These are phyloP conservation scores for Drosophila sordidula DNA, from an alignment of 2,888 invertebrate species.

Conservation along the genomic window DNA sequence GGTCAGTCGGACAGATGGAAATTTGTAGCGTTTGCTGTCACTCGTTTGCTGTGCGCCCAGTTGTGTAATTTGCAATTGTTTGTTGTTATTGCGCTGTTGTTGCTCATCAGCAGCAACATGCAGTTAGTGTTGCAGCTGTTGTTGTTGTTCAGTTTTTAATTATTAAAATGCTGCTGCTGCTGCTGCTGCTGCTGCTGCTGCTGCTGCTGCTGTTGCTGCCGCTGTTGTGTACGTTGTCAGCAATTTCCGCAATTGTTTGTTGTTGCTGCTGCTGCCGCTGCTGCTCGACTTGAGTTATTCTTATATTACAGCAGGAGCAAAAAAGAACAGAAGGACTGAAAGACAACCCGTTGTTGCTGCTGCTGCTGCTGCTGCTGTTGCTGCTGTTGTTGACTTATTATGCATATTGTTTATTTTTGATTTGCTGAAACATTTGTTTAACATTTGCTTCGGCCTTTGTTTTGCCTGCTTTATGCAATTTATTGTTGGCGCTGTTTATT, in stretches of 20 bases:
- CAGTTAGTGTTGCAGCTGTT: slow-evolving; percentile 2
- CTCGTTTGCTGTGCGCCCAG: slow-evolving; percentile 71
- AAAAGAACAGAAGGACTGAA: slow-evolving; percentile 5
- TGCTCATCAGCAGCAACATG: slow-evolving; percentile 35
- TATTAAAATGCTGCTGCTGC: slow-evolving; percentile 46
- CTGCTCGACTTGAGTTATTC: slow-evolving; percentile 37
- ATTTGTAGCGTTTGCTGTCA: slow-evolving; percentile 18
- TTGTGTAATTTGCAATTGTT: slow-evolving; percentile 77
- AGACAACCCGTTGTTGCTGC: slow-evolving; percentile 19
- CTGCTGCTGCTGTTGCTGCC: slow-evolving; percentile 31
- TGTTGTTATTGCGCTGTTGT: slow-evolving; percentile 63
- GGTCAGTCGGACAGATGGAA: slow-evolving; percentile 17
- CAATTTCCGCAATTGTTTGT: slow-evolving; percentile 57
- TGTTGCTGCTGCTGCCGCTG: slow-evolving; percentile 31
- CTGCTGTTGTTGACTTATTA: slow-evolving; percentile 32
- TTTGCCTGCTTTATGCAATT: slow-evolving; percentile 16
- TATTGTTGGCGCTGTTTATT: slow-evolving; percentile 39
- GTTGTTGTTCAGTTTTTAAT: slow-evolving; percentile 49
- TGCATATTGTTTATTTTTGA: slow-evolving; percentile 64
- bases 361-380: slow-evolving; percentile 8
- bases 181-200: slow-evolving; percentile 41
- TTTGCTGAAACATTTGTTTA: slow-evolving; percentile 65
- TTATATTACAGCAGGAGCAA: slow-evolving; percentile 35
- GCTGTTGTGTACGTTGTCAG: slow-evolving; percentile 56
- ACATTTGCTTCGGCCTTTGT: slow-evolving; percentile 51